Evolutionary conservation across 2,797 vertebrate genomes (phyloP).

Genomic region (Phrynocephalus vlangalii): DNA sequence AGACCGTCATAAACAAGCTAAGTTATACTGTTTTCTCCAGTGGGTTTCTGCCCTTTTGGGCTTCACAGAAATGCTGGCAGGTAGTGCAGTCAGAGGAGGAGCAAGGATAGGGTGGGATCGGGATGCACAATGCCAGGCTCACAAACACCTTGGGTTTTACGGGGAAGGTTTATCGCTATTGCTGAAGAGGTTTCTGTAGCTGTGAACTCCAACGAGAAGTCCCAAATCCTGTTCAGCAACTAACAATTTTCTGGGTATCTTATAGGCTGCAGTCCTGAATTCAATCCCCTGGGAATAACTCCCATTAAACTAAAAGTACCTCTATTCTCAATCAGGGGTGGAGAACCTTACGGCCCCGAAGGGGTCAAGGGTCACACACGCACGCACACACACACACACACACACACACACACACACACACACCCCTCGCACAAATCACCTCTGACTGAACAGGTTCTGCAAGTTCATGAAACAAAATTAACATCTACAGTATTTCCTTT

Average conservation of each 20-base stretch:
- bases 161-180: background rate
- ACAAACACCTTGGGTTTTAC: background rate
- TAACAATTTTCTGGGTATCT: background rate
- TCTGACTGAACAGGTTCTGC: background rate
- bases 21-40: background rate
- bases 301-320: background rate
- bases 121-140: background rate
- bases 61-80: background rate
- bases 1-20: background rate
- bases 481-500: background rate
- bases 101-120: background rate
- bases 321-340: background rate
- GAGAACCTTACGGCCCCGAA: background rate
- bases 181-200: background rate
- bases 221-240: constrained; percentile 13
- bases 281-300: background rate
- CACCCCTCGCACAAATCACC: background rate
- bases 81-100: background rate
- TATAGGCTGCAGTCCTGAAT: background rate
- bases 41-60: background rate
- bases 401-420: too few relatives aligned
- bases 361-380: background rate
- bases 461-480: background rate
- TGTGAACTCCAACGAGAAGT: background rate
- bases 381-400: background rate